A percentile compares a stretch with the other conserved stretches of the same genome.
Evolutionary conservation across 1,140 invertebrate genomes (phyloP).

Genomic region (Drosophila auraria): DNA sequence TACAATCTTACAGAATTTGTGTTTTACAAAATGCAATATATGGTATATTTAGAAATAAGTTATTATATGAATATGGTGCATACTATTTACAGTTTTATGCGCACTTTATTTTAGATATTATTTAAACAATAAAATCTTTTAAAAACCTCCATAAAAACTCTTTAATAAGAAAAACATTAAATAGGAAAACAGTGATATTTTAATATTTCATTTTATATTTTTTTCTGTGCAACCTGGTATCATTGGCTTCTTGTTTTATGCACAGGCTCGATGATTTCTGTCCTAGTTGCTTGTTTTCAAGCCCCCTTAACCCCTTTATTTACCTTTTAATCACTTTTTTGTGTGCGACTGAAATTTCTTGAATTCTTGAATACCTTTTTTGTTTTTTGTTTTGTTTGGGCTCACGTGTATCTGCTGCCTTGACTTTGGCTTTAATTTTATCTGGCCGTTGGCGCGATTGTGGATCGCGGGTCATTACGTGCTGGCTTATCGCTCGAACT

Average conservation of each 20-base stretch:
- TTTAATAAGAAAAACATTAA: not conserved
- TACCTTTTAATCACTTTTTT: conserved; percentile 19
- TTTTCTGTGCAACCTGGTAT: not conserved
- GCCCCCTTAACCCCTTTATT: conserved; percentile 13
- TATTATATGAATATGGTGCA: too few relatives aligned
- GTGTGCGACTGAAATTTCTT: conserved; percentile 6
- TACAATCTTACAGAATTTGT: too few relatives aligned
- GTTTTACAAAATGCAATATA: not conserved
- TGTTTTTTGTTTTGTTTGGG: not conserved
- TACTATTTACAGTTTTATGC: too few relatives aligned
- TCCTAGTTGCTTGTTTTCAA: conserved; percentile 7
- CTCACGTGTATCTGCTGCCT: conserved; percentile 36
- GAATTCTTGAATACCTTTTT: conserved; percentile 5
- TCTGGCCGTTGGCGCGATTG: conserved; percentile 55
- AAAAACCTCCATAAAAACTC: too few relatives aligned
- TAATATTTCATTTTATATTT: not conserved
- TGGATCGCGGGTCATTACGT: conserved; percentile 65
- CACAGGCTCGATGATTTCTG: conserved; percentile 1
- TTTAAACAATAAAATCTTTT: too few relatives aligned
- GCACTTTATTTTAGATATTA: too few relatives aligned
- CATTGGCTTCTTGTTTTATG: not conserved
- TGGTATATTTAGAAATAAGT: too few relatives aligned
- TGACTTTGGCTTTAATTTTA: conserved; percentile 36
- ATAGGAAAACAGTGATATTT: not conserved
- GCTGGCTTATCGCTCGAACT: conserved; percentile 61